These are phyloP conservation scores for Charaxes varanes DNA, from an alignment of 1,140 invertebrate species.

Conservation along the genomic window DNA sequence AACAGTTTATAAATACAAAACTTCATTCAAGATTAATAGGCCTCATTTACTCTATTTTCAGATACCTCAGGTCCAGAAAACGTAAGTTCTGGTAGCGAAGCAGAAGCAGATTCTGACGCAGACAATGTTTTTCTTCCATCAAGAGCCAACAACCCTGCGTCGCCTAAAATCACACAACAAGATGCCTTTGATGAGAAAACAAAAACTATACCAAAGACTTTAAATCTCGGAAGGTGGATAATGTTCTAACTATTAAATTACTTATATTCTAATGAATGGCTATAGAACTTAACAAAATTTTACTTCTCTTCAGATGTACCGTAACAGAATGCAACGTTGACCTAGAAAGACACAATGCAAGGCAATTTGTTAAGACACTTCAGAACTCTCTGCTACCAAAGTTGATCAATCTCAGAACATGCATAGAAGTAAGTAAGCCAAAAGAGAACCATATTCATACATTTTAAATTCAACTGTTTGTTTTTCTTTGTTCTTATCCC, in stretches of 20 bases:
- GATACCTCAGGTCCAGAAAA: constrained; percentile 72
- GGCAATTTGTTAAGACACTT: constrained; percentile 84
- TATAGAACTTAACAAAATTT: not conserved
- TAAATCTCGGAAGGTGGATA: constrained; percentile 61
- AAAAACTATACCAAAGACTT: constrained; percentile 59
- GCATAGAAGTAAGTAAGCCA: constrained; percentile 80
- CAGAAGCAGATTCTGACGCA: constrained; percentile 67
- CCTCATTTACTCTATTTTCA: no score
- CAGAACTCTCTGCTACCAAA: constrained; percentile 82
- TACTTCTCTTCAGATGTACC: constrained; percentile 48
- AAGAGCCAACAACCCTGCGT: constrained; percentile 44
- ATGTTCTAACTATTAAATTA: not conserved
- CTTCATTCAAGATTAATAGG: no score
- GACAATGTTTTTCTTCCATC: constrained; percentile 69
- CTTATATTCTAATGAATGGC: not conserved
- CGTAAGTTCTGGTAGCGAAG: constrained; percentile 61
- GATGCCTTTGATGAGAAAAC: constrained; percentile 29
- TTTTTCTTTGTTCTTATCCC: no score
- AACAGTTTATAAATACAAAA: no score
- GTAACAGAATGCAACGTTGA: constrained; percentile 82
- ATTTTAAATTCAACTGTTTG: no score
- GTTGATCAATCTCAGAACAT: constrained; percentile 81
- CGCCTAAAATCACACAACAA: constrained; percentile 26
- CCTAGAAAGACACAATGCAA: constrained; percentile 85
- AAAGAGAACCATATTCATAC: no score